These are phyloP conservation scores for Cichlasoma orientale DNA, from an alignment of 2,797 vertebrate species.

Conservation along the genomic window DNA sequence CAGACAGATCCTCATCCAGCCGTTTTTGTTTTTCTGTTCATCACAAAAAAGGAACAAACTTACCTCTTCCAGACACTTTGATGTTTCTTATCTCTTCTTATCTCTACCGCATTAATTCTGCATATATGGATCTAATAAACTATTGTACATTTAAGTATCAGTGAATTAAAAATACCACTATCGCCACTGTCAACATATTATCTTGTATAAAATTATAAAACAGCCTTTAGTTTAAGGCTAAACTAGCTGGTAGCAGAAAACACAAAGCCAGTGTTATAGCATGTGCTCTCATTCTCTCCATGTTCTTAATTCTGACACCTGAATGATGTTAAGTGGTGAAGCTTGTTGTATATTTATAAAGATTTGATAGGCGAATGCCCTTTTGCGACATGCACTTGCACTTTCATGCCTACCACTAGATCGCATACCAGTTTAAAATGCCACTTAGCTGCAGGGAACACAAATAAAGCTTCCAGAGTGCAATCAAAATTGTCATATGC, in stretches of 20 bases:
- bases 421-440: background rate
- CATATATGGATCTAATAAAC: background rate
- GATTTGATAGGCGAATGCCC: background rate
- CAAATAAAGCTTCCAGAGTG: background rate
- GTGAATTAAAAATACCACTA: background rate
- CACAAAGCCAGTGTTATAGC: background rate
- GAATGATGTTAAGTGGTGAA: background rate
- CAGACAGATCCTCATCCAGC: constrained; percentile 53
- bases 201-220: background rate
- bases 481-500: background rate
- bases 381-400: background rate
- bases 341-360: background rate
- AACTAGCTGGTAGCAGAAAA: background rate
- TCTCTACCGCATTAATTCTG: no score
- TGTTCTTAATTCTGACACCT: constrained; percentile 1
- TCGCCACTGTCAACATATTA: background rate
- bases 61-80: no score
- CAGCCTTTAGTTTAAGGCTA: background rate
- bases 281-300: background rate
- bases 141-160: background rate
- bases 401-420: background rate
- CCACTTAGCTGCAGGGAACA: background rate
- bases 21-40: constrained; percentile 53
- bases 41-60: no score
- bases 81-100: no score